A percentile compares a stretch with the other conserved stretches of the same genome.
Evolutionary conservation across 2,888 invertebrate species (phyloP).

Genomic region (Drosophila maculinotata): DNA sequence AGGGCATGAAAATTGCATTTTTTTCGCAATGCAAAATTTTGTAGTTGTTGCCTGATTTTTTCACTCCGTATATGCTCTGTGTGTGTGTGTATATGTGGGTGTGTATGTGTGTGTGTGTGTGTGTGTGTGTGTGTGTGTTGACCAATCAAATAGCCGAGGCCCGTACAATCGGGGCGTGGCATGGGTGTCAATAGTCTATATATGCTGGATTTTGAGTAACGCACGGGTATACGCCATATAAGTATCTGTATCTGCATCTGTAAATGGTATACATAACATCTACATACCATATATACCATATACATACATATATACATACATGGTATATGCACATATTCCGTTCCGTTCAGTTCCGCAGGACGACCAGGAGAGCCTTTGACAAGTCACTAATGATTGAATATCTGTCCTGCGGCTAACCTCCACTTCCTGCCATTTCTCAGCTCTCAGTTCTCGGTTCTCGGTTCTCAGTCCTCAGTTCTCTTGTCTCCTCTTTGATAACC

Average conservation of each 20-base stretch:
- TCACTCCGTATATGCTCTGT: constrained; percentile 9
- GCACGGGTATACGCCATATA: constrained; percentile 25
- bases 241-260: constrained; percentile 7
- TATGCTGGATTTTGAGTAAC: constrained; percentile 17
- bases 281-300: neutral
- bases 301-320: neutral
- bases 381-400: constrained; percentile 44
- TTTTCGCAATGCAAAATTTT: constrained; percentile 50
- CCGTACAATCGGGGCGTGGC: constrained; percentile 66
- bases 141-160: constrained; percentile 69
- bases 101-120: constrained; percentile 2
- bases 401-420: neutral
- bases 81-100: neutral
- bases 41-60: constrained; percentile 38
- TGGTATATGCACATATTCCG: neutral
- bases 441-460: neutral
- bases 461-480: neutral
- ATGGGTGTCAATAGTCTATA: constrained; percentile 38
- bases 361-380: constrained; percentile 22
- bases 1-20: constrained; percentile 55
- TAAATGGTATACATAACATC: neutral
- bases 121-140: constrained; percentile 19
- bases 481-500: constrained; percentile 7
- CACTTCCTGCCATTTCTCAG: neutral
- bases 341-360: neutral